A percentile compares a stretch with the other conserved stretches of the same genome.
phyloP scores from a whole-genome alignment of 2,113 vertebrate genomes.

The Xenopus tropicalis region UCB_Xtro_10.0 CM004445.2:141242001-141242500 shows the following conservation, averaged over 20 bases:
- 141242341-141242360: slow-evolving; percentile 86
- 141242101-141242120: no score
- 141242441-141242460: slow-evolving; percentile 83
- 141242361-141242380: slow-evolving; percentile 81
- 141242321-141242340: slow-evolving; percentile 78
- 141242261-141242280: slow-evolving; percentile 79
- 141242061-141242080: no score
- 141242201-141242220: no score
- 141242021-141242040: no score
- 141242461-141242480: slow-evolving; percentile 58
- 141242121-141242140: no score
- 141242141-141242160: no score
- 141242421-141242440: slow-evolving; percentile 86
- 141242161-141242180: no score
- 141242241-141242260: slow-evolving; percentile 75
- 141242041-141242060: no score
- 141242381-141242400: slow-evolving; percentile 81
- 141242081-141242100: no score
- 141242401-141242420: slow-evolving; percentile 89
- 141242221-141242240: slow-evolving; percentile 61
- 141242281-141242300: slow-evolving; percentile 78
- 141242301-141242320: slow-evolving; percentile 71
- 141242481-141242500: not conserved
- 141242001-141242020: no score
- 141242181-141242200: no score